These are phyloP conservation scores for Melolontha melolontha DNA, from an alignment of 2,888 invertebrate genomes.

Conservation along the genomic window DNA sequence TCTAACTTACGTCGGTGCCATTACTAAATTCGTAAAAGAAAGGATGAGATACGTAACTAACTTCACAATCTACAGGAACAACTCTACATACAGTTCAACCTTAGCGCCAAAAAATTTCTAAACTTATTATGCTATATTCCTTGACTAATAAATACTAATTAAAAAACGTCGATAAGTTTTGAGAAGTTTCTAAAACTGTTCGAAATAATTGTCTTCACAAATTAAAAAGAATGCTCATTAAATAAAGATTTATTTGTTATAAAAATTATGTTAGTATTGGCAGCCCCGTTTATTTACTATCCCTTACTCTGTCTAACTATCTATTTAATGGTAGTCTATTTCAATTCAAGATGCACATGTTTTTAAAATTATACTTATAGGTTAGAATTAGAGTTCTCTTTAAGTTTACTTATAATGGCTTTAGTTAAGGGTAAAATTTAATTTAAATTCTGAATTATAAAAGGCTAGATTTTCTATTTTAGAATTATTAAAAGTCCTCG, in stretches of 20 bases:
- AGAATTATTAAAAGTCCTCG: constrained; percentile 55
- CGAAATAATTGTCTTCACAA: too few relatives aligned
- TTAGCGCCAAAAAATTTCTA: not conserved
- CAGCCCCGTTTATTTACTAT: not conserved
- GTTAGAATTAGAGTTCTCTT: not conserved
- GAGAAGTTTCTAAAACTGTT: too few relatives aligned
- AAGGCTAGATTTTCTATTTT: constrained; percentile 30
- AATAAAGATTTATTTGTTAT: too few relatives aligned
- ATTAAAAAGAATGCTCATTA: too few relatives aligned
- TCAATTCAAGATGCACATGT: too few relatives aligned
- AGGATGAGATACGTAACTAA: constrained; percentile 42
- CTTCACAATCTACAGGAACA: constrained; percentile 9
- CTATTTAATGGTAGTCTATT: too few relatives aligned
- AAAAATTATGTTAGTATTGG: not conserved
- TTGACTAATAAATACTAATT: too few relatives aligned
- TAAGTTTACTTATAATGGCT: constrained; percentile 36
- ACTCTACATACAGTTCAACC: not conserved
- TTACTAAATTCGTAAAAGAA: constrained; percentile 52
- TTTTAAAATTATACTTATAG: too few relatives aligned
- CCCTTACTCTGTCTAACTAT: too few relatives aligned
- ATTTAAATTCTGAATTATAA: not conserved
- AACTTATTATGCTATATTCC: not conserved
- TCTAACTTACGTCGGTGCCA: constrained; percentile 62
- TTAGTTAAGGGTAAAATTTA: constrained; percentile 38
- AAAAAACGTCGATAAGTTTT: too few relatives aligned